A percentile compares a stretch with the other conserved stretches of the same genome.
phyloP scores from a whole-genome alignment of 2,113 vertebrate species.

The Anolis carolinensis region DNA sequence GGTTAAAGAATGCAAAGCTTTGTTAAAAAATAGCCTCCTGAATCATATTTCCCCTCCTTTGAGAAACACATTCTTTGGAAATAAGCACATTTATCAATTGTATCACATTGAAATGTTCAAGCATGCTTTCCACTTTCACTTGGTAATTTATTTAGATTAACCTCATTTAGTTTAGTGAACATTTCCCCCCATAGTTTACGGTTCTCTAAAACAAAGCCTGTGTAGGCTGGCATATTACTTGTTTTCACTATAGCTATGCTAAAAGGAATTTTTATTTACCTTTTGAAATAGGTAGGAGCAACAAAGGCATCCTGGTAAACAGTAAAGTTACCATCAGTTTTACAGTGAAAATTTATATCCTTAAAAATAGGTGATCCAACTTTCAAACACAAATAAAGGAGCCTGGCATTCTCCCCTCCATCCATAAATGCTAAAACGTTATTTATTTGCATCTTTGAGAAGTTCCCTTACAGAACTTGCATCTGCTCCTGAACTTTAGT shows the following conservation, averaged over 20 bases:
- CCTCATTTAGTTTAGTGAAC: not conserved
- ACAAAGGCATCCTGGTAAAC: not conserved
- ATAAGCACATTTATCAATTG: not conserved
- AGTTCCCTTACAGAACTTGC: conserved; percentile 14
- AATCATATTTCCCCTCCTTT: not conserved
- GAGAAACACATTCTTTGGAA: conserved; percentile 52
- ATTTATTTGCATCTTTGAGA: not conserved
- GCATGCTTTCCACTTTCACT: not conserved
- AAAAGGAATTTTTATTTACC: not conserved
- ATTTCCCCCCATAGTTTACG: conserved; percentile 71
- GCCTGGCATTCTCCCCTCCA: not conserved
- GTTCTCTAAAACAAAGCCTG: conserved; percentile 69
- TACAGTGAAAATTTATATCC: not conserved
- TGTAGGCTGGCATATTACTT: conserved; percentile 60
- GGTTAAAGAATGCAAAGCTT: conserved; percentile 67
- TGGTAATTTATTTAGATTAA: not conserved
- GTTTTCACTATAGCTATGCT: conserved; percentile 10
- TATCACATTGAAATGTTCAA: not conserved
- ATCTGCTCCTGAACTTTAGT: not conserved
- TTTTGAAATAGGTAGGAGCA: not conserved
- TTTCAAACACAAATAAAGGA: not conserved
- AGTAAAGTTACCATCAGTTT: not conserved
- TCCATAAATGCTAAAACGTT: not conserved
- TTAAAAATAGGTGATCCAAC: not conserved
- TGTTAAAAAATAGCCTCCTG: conserved; percentile 61